A percentile compares a stretch with the other conserved stretches of the same genome.
Evolutionary conservation across 2,113 vertebrate species (phyloP).

Genomic region (Mesitornis unicolor): DNA sequence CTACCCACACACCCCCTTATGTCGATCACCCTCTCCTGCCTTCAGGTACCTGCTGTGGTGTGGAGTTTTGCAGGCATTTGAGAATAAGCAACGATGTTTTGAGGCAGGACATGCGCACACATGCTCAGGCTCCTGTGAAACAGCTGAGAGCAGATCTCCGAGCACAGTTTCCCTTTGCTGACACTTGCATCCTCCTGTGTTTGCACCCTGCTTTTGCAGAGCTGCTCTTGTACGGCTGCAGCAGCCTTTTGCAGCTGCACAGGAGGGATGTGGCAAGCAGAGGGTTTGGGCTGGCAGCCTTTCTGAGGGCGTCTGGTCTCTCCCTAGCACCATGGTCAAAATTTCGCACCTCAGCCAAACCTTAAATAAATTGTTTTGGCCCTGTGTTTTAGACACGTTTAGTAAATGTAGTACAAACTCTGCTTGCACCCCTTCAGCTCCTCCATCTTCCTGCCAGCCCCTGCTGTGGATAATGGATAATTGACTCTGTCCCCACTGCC

Average conservation of each 20-base stretch:
- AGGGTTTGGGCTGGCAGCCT: neutral
- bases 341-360: neutral
- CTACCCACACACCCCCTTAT: neutral
- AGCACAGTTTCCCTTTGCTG: neutral
- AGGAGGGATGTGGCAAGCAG: neutral
- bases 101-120: accelerated
- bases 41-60: neutral
- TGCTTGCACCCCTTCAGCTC: neutral
- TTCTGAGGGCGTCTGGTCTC: neutral
- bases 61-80: neutral
- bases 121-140: neutral
- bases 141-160: neutral
- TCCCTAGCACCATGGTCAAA: neutral
- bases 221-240: neutral
- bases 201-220: accelerated
- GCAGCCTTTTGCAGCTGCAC: accelerated
- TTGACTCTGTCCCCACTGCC: neutral
- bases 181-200: accelerated
- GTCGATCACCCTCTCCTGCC: neutral
- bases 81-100: neutral
- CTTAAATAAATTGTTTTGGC: neutral
- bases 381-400: neutral
- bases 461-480: neutral
- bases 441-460: neutral
- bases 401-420: neutral